Evolutionary conservation across 1,140 invertebrate species (phyloP), one percentile per base, ranked within the genome.

Genomic region (Zaprionus africanus): DNA sequence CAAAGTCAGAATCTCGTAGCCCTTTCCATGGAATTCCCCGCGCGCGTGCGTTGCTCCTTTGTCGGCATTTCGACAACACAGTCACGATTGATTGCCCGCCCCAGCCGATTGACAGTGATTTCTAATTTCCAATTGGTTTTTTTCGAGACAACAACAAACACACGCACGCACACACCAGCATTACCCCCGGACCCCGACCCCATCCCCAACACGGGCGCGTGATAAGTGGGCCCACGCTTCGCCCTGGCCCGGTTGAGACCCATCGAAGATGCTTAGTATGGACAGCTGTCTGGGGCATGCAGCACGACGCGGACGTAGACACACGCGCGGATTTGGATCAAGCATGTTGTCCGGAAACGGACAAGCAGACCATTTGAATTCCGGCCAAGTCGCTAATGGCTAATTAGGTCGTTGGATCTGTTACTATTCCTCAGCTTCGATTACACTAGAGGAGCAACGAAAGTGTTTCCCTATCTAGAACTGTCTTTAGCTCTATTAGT

Each of bases 31-130:
- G 70, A 85, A 76, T 78, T 38, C 38, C 22, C 36, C n/a, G 66
- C 79, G 73, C 70, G 81, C 81, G 83, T 88, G 81, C 78, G 81
- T 90, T 74, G 63, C 71, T 59, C 79, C 73, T 88, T 88, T 88
- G 85, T 90, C 85, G 85, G 85, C 85, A 41, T 81, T 90, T 76
- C 76, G 75, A 82, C 82, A 90, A 86, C 85, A 73, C 79, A 83
- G 81, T 88, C 85, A 88, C 85, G 85, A 88, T 90, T 88, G 85
- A 88, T 88, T 88, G 81, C 86, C 82, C 83, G 77, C 84, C 41
- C 41, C n/a, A 46, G 77, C 67, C 84, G 78, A 88, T 85, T 85
- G 84, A 81, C 84, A 61, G 49, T 90, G 84, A 90, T 84, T 88
- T 90, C 85, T 90, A 81, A 76, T 90, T 83, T 88, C 81, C 85